Percentiles rank a stretch among this genome's conserved stretches.
phyloP scores from a whole-genome alignment of 1,140 invertebrate genomes.

The Apis cerana region DNA sequence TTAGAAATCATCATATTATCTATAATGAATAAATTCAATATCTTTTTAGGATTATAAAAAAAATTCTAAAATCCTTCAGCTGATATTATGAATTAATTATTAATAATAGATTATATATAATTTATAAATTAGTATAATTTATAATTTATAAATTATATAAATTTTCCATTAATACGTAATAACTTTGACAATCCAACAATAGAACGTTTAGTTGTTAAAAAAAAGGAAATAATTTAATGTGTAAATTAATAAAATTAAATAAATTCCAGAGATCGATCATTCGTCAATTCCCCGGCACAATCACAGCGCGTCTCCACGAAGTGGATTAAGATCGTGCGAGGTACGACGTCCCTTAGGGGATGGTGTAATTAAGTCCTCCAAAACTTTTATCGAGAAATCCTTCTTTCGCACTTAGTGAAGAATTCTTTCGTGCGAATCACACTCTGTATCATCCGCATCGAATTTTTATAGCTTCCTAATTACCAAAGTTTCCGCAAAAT shows the following conservation, averaged over 20 bases:
- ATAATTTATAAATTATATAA: too few relatives aligned
- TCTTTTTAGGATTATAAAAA: too few relatives aligned
- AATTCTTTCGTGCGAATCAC: conserved; percentile 56
- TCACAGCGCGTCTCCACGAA: conserved; percentile 47
- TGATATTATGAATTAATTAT: too few relatives aligned
- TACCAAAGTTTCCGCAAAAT: conserved; percentile 27
- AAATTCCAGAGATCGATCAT: conserved; percentile 6
- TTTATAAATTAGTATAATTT: too few relatives aligned
- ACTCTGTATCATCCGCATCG: conserved; percentile 47
- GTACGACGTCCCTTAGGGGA: conserved; percentile 33
- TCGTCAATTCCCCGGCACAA: conserved; percentile 44
- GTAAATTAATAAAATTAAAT: too few relatives aligned
- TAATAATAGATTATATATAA: too few relatives aligned
- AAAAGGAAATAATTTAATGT: too few relatives aligned
- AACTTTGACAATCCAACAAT: too few relatives aligned
- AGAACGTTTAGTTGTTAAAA: too few relatives aligned
- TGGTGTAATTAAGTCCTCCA: conserved; percentile 59
- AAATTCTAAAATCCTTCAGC: too few relatives aligned
- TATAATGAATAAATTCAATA: too few relatives aligned
- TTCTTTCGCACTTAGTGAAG: conserved; percentile 62
- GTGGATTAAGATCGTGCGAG: conserved; percentile 57
- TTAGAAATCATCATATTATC: not conserved
- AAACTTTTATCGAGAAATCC: conserved; percentile 62
- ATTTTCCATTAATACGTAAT: too few relatives aligned
- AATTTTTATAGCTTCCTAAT: conserved; percentile 61